These are phyloP conservation scores for Melanostoma mellinum DNA, from an alignment of 2,888 invertebrate species.

Conservation along the genomic window DNA sequence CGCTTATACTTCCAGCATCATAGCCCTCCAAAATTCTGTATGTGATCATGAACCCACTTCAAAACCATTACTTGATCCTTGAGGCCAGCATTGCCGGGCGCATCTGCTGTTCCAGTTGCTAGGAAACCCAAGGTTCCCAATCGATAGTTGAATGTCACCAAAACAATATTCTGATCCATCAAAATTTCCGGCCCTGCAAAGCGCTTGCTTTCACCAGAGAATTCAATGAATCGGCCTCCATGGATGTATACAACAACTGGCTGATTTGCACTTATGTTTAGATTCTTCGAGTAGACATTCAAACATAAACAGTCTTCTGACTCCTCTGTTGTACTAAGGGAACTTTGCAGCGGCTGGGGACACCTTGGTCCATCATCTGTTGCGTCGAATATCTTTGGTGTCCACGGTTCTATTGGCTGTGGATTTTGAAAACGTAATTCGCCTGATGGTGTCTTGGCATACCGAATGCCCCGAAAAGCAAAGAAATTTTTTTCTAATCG, in stretches of 20 bases:
- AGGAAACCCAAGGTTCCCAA: constrained; percentile 84
- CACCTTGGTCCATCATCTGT: constrained; percentile 84
- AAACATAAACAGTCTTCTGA: constrained; percentile 85
- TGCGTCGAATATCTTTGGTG: constrained; percentile 82
- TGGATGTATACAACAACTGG: constrained; percentile 88
- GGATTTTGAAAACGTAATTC: constrained; percentile 81
- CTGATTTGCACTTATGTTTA: constrained; percentile 61
- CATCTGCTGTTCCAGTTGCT: constrained; percentile 85
- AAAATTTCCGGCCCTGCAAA: constrained; percentile 83
- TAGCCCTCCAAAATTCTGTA: constrained; percentile 87
- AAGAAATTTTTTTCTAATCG: constrained; percentile 76
- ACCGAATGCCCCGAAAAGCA: constrained; percentile 80
- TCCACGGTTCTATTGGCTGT: constrained; percentile 82
- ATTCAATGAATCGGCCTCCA: constrained; percentile 85
- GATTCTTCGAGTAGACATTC: constrained; percentile 83
- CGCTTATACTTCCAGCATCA: constrained; percentile 83
- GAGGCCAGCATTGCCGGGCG: constrained; percentile 87
- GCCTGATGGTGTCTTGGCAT: constrained; percentile 78
- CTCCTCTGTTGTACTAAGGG: constrained; percentile 75
- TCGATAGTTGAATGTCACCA: constrained; percentile 86
- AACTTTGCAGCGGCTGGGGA: constrained; percentile 79
- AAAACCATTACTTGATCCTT: constrained; percentile 88
- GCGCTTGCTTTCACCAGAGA: constrained; percentile 83
- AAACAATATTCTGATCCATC: constrained; percentile 85
- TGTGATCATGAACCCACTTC: constrained; percentile 86